phyloP scores from a whole-genome alignment of 2,888 invertebrate species.

The Drosophila antonietae region DNA sequence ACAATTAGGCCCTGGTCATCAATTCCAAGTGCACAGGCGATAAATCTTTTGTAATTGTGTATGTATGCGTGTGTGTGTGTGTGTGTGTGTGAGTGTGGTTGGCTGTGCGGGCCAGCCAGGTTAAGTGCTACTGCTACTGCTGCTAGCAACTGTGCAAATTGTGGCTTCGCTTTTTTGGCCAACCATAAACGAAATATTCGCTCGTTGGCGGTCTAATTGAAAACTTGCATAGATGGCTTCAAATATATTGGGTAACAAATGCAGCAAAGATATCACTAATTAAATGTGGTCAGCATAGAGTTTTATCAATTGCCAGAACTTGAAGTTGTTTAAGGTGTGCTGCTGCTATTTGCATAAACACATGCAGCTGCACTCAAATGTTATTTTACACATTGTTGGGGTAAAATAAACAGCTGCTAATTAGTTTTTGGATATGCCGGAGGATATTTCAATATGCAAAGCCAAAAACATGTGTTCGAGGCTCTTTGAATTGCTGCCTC shows the following conservation, averaged over 20 bases:
- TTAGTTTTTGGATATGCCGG: conserved; percentile 75
- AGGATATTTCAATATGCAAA: conserved; percentile 56
- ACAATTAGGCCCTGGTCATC: conserved; percentile 80
- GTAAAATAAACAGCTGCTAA: conserved; percentile 57
- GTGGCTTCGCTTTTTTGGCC: conserved; percentile 44
- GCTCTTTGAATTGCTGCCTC: background rate
- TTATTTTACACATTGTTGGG: conserved; percentile 10
- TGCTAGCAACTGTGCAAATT: conserved; percentile 51
- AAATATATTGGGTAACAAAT: background rate
- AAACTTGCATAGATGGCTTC: conserved; percentile 28
- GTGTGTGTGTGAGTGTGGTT: background rate
- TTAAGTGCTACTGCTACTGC: conserved; percentile 61
- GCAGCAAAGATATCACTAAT: conserved; percentile 5
- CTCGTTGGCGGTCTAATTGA: conserved; percentile 62
- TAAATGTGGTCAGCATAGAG: conserved; percentile 6
- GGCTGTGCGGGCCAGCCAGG: conserved; percentile 34
- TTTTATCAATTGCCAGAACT: background rate
- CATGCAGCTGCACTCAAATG: background rate
- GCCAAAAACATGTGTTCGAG: conserved; percentile 60
- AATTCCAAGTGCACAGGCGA: conserved; percentile 80
- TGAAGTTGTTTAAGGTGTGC: background rate
- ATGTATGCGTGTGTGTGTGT: conserved; percentile 30
- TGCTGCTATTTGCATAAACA: background rate
- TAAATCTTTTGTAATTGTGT: conserved; percentile 80
- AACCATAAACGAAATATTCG: conserved; percentile 50